Conservation (phyloP, 2,888 invertebrate genomes). For the Lycocerus yunnanus region DNA sequence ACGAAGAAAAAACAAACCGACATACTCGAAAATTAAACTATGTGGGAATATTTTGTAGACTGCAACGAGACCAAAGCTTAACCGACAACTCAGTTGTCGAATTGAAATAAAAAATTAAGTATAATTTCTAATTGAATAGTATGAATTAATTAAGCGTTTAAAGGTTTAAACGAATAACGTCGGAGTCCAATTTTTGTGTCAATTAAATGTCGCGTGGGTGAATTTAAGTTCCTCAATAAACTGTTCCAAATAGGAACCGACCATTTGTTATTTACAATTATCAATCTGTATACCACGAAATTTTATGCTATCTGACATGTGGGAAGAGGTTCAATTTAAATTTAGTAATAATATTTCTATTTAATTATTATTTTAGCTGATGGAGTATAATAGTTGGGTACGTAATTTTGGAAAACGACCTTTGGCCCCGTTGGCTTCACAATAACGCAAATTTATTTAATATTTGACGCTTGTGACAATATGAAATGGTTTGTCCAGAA, state of each 20-base stretch:
- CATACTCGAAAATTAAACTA: not conserved
- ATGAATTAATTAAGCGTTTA: conserved; percentile 28
- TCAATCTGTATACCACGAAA: not conserved
- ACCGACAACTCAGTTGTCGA: not conserved
- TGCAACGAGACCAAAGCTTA: not conserved
- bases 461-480: conserved; percentile 13
- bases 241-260: conserved; percentile 47
- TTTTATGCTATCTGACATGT: too few relatives aligned
- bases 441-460: not conserved
- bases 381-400: not conserved
- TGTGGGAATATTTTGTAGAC: not conserved
- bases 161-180: conserved; percentile 40
- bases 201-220: conserved; percentile 46
- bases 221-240: conserved; percentile 44
- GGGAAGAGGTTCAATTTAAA: not conserved
- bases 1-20: too few relatives aligned
- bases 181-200: conserved; percentile 43
- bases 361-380: not conserved
- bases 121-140: conserved; percentile 17
- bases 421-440: not conserved
- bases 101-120: not conserved
- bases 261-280: conserved; percentile 37
- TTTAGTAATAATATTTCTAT: not conserved
- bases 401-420: not conserved
- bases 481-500: conserved; percentile 16